Conservation (phyloP, 64 coral and sea anemone genomes). For the Hydrozoanthus tunicans region DNA sequence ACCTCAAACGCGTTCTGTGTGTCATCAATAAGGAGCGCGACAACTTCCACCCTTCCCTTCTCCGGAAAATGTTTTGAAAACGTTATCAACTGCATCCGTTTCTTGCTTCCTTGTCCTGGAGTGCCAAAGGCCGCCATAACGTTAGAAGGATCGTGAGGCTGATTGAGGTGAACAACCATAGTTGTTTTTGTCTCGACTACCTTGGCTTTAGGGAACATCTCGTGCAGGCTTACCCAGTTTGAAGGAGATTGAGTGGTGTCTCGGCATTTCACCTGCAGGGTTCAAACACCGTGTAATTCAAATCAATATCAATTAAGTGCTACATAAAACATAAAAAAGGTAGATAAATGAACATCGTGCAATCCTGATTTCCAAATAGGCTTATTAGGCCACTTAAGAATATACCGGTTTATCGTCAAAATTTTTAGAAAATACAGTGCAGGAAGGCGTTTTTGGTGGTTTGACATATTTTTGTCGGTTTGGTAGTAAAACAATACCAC, state of each 20-base stretch:
- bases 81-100: background rate
- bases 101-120: background rate
- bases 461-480: too few species aligned
- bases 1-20: conserved; percentile 9
- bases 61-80: background rate
- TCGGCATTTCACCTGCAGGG: conserved; percentile 12
- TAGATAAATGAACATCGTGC: too few species aligned
- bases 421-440: too few species aligned
- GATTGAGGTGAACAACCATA: background rate
- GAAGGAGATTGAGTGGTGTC: background rate
- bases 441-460: too few species aligned
- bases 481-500: too few species aligned
- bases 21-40: background rate
- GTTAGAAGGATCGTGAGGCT: background rate
- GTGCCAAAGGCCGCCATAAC: background rate
- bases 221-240: background rate
- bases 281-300: too few species aligned
- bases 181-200: conserved; percentile 8
- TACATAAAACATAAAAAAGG: too few species aligned
- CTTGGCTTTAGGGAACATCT: background rate
- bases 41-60: background rate
- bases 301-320: too few species aligned
- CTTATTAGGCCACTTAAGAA: too few species aligned
- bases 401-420: too few species aligned
- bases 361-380: too few species aligned